Evolutionary conservation across 2,888 invertebrate genomes (phyloP), one percentile per base, ranked within the genome.

Genomic region (Drosophila nr. medialis): DNA sequence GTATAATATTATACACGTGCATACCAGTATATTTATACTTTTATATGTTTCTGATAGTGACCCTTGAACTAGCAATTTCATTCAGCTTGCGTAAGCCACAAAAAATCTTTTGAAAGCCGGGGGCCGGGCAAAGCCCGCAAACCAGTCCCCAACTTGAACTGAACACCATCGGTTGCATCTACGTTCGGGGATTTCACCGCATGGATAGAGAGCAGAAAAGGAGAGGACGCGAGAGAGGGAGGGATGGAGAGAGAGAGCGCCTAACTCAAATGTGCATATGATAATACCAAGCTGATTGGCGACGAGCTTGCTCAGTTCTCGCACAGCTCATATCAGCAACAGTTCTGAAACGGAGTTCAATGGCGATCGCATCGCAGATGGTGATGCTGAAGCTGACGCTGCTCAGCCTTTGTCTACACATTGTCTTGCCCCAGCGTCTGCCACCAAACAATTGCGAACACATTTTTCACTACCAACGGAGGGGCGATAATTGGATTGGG

Each of bases 111-210:
- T n/a, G 4, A 21, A 10, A 10, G 11, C 24, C 24, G 32, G 34
- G 36, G 38, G 50, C 27, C 64, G 82, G 88, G 89, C 29, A 82
- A 88, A 76, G 72, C 80, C 82, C 83, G 55, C 40, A 62, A 68
- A 86, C 76, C 80, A 24, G 72, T 80, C 71, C 50, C 8, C 50
- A 53, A 34, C 34, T n/a, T 21, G 15, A 4, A 49, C 18, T 24
- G 51, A 40, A 40, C 21, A 42, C 24, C 45, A 45, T n/a, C 48
- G 36, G 24, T 54, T 21, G 21, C 59, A 40, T 24, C 29, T 54
- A 29, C 30, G 24, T 36, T 45, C 27, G 71, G 80, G 55, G 49
- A 75, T 60, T 85, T 45, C 65, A 64, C 58, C 64, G 38, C 29
- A 29, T n/a, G 15, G 10, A 24, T 11, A 40, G 36, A 36, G 21